A percentile compares a stretch with the other conserved stretches of the same genome.
Conservation (phyloP, 2,888 invertebrate genomes). For the Therioaphis trifolii region DNA sequence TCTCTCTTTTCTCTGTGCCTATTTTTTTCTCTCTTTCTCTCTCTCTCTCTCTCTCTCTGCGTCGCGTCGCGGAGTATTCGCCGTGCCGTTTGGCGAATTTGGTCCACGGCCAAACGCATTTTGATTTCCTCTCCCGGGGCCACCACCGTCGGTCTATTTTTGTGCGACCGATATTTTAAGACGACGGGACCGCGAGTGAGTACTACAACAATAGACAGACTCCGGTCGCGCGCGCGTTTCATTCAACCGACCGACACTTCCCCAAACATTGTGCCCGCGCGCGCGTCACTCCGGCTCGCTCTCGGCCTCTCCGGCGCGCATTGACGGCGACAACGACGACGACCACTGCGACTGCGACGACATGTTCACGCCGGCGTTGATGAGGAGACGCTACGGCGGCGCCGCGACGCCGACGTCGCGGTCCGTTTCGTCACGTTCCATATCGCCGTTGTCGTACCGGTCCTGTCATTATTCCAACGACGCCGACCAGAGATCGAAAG, state of each 20-base stretch:
- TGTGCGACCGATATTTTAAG: slow-evolving; percentile 62
- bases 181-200: slow-evolving; percentile 8
- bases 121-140: slow-evolving; percentile 49
- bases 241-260: slow-evolving; percentile 56
- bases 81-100: slow-evolving; percentile 29
- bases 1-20: no score
- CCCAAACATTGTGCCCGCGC: slow-evolving; percentile 28
- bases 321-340: no score
- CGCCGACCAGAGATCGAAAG: slow-evolving; percentile 19
- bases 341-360: not conserved
- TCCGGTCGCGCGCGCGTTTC: not conserved
- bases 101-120: slow-evolving; percentile 49
- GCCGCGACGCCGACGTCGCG: slow-evolving; percentile 41
- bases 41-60: no score
- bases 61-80: slow-evolving; percentile 1
- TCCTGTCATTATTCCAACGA: slow-evolving; percentile 39
- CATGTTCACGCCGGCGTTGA: slow-evolving; percentile 55
- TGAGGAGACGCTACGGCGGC: slow-evolving; percentile 50
- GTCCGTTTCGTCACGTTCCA: slow-evolving; percentile 54
- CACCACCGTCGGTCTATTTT: slow-evolving; percentile 43
- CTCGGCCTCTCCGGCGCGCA: no score
- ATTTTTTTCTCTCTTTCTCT: no score
- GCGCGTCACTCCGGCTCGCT: no score
- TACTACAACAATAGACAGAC: slow-evolving; percentile 44
- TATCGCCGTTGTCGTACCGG: slow-evolving; percentile 48